phyloP scores from a whole-genome alignment of 2,113 vertebrate genomes.

The Ochotona princeps region DNA sequence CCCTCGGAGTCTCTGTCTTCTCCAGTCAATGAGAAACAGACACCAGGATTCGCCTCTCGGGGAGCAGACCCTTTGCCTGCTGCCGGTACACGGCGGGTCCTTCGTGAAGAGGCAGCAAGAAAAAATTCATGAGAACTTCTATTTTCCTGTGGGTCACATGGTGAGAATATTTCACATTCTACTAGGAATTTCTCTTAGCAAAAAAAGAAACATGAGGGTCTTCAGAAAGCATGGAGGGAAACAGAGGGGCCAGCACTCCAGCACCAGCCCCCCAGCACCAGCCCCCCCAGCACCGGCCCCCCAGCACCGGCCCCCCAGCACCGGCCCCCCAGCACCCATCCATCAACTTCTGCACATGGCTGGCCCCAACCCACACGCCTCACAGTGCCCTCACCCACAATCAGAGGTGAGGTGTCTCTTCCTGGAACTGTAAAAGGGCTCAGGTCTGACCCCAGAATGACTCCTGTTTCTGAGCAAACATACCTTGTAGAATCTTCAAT shows the following conservation, averaged over 20 bases:
- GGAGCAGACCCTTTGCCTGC: neutral
- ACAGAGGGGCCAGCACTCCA: too few relatives aligned
- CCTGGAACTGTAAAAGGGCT: too few relatives aligned
- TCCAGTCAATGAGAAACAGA: neutral
- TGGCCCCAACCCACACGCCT: accelerated
- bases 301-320: too few relatives aligned
- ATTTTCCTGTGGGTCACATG: neutral
- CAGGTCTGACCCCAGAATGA: neutral
- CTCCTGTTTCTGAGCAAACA: neutral
- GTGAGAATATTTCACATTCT: neutral
- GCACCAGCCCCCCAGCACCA: too few relatives aligned
- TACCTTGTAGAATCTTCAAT: neutral
- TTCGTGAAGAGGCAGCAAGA: neutral
- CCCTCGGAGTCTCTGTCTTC: neutral
- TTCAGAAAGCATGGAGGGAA: neutral
- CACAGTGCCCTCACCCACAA: neutral
- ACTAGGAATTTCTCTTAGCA: neutral
- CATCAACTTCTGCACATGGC: accelerated
- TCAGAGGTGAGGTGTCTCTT: neutral
- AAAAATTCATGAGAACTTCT: neutral
- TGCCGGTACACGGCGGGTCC: accelerated
- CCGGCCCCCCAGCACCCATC: too few relatives aligned
- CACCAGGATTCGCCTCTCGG: too few relatives aligned
- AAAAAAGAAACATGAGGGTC: neutral
- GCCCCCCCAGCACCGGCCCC: too few relatives aligned